These are phyloP conservation scores for Takifugu ocellatus DNA, from an alignment of 2,797 vertebrate genomes.

Conservation along the genomic window DNA sequence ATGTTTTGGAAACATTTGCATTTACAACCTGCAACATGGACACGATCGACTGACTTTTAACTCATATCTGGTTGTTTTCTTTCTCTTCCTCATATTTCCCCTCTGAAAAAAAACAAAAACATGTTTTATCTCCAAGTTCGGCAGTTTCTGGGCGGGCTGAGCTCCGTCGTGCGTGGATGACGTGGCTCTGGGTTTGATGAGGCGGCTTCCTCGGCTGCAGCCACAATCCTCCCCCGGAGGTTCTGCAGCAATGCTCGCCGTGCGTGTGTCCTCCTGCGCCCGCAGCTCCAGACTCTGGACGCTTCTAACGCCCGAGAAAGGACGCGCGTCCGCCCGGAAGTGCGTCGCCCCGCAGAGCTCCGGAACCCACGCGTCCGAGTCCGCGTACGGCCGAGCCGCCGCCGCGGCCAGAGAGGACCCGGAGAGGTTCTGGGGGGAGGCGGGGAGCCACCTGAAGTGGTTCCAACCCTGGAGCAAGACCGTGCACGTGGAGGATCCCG, in stretches of 20 bases:
- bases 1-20: too few species aligned
- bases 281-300: slow-evolving; percentile 5
- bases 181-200: too few species aligned
- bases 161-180: too few species aligned
- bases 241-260: neutral
- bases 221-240: slow-evolving; percentile 29
- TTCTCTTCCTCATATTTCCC: too few species aligned
- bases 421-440: slow-evolving; percentile 78
- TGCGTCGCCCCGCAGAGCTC: neutral
- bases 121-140: too few species aligned
- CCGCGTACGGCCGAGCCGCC: slow-evolving; percentile 74
- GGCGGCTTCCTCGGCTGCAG: neutral
- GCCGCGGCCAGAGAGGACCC: slow-evolving; percentile 73
- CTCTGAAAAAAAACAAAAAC: too few species aligned
- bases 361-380: slow-evolving; percentile 35
- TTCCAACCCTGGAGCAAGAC: slow-evolving; percentile 82
- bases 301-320: slow-evolving; percentile 6
- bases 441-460: slow-evolving; percentile 78
- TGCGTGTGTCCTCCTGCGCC: slow-evolving; percentile 14
- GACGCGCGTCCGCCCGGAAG: neutral
- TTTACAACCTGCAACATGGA: too few species aligned
- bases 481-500: slow-evolving; percentile 72
- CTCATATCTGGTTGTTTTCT: too few species aligned
- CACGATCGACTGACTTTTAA: too few species aligned
- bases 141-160: too few species aligned